Base-by-base conservation (phyloP, 2,113 vertebrate species). In the Pardalotus punctatus region DNA sequence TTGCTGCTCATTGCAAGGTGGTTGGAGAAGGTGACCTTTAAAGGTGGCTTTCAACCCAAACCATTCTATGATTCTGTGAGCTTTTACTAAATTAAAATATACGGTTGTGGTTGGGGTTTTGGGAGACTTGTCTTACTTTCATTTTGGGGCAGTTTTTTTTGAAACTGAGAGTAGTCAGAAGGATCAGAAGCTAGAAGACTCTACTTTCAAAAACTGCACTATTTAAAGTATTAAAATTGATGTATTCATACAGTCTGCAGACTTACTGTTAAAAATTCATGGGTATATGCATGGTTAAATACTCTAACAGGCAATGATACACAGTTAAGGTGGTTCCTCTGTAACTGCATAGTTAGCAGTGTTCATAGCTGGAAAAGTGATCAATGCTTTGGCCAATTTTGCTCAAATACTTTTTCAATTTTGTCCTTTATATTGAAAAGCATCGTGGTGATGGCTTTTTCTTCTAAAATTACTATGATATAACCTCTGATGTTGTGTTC, bases 381-480 rank as follows among this genome's bases (percentile, higher is more conserved):
- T 45, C 14, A 53, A 10, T 48, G 19, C 9, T 58, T 84, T 48
- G 14, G 12, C 48, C 33, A 24, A 0, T 86, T 91, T 81, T 83
- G 22, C 11, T 74, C 19, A 72, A 69, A 36, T 53, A 5, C 6
- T 70, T 91, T 65, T 91, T 73, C 16, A 3, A 0, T 88, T 81
- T 89, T 85, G 19, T 25, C 18, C 3, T 65, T 33, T 57, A 10
- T 48, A 13, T 42, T 82, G 40, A 28, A 71, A 87, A 18, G 36
- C 64, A 22, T 1, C 0, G 12, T 48, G 12, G 2, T 42, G 14
- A 36, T 57, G 43, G 0, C 2, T 53, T 81, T 67, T 72, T 18
- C 51, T 83, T 88, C 62, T 40, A 62, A 76, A n/a, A 33, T 69
- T 64, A 19, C 16, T 65, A 1, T 51, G 45, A 5, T 54, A 27